Evolutionary conservation across 2,797 vertebrate species (phyloP), one percentile per base, ranked within the genome.

Genomic region (Gorsachius magnificus): DNA sequence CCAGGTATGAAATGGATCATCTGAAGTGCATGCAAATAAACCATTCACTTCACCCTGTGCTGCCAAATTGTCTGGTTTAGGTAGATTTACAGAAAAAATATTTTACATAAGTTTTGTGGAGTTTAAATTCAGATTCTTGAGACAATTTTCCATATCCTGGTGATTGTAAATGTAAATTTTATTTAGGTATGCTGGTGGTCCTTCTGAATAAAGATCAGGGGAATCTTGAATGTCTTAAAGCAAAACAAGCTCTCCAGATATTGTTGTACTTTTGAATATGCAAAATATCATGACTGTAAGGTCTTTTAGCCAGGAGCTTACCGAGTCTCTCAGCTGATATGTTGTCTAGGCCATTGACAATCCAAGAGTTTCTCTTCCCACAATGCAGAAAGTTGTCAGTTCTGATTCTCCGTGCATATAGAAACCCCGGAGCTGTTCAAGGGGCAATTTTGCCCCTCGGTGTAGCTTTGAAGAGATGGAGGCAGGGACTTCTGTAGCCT

Each of bases 191-290:
- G 87, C 89, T 92, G 68, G 82, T 5, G 12, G 71, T 92, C 75
- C 82, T 80, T 76, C 82, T 93, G 84, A 94, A 93, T 84, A 91
- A 90, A 95, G 87, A 95, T 96, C 96, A 94, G 80, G 94, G 64
- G 85, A 95, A 92, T 89, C 77, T 94, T 78, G 80, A 90, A 94
- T 90, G 86, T 93, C 90, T 89, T 91, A 31, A 92, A 96, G 93
- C 84, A 90, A 95, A 94, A 57, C 61, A 83, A 69, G 45, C 77
- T 93, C 80, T 89, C 57, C 54, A 92, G 91, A 89, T 90, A 90
- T 56, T 81, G 80, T 36, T 87, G 65, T 91, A 45, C 84, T 90
- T 91, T 76, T 87, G 87, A 92, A 96, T 93, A 89, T 96, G 89
- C 58, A 71, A 92, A 96, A 66, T 88, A 20, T 13, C 54, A 20